A percentile compares a stretch with the other conserved stretches of the same genome.
Evolutionary conservation across 2,113 vertebrate species (phyloP).

Genomic region (Phalacrocorax brasilianus): DNA sequence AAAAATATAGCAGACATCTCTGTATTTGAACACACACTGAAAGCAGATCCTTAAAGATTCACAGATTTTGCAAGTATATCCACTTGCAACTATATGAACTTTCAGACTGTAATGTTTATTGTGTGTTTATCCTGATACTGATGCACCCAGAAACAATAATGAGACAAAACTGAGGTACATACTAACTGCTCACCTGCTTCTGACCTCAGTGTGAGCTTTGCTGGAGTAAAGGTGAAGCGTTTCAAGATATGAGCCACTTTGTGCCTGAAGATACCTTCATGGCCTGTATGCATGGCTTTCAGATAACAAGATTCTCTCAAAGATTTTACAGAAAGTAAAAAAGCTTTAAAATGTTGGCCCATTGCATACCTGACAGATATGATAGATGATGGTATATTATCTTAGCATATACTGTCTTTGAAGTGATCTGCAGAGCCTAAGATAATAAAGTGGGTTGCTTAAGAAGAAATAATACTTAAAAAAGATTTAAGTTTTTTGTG

Average conservation of each 20-base stretch:
- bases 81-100: not conserved
- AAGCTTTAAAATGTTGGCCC: not conserved
- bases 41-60: not conserved
- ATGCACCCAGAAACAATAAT: not conserved
- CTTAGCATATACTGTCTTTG: not conserved
- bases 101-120: not conserved
- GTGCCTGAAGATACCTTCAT: not conserved
- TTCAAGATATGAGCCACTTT: not conserved
- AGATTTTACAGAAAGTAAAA: not conserved
- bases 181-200: not conserved
- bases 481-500: not conserved
- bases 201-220: not conserved
- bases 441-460: not conserved
- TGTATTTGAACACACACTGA: not conserved
- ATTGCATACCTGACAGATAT: not conserved
- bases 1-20: not conserved
- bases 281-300: not conserved
- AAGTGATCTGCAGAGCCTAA: not conserved
- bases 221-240: not conserved
- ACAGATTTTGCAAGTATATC: not conserved
- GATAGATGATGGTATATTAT: not conserved
- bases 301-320: not conserved
- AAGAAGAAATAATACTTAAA: not conserved
- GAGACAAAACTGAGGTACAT: not conserved
- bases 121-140: not conserved